These are phyloP conservation scores for Temnothorax longispinosus DNA, from an alignment of 1,140 invertebrate species.

Conservation along the genomic window DNA sequence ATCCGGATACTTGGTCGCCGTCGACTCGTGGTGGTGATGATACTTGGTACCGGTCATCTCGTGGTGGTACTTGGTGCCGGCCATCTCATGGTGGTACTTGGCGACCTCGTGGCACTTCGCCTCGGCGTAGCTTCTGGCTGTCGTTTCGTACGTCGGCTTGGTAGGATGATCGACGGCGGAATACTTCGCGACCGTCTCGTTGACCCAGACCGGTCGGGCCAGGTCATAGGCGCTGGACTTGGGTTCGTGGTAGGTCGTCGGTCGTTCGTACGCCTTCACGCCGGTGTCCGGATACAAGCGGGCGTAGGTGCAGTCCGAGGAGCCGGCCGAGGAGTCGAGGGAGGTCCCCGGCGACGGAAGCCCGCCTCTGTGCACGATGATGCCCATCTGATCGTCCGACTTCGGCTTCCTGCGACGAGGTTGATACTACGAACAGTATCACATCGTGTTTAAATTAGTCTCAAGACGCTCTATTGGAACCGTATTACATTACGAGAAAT, in stretches of 20 bases:
- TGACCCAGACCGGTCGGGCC: conserved; percentile 68
- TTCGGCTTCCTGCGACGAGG: conserved; percentile 84
- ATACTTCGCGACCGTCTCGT: conserved; percentile 73
- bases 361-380: conserved; percentile 70
- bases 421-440: conserved; percentile 80
- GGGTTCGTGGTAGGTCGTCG: conserved; percentile 75
- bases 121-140: conserved; percentile 75
- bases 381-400: conserved; percentile 80
- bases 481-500: not conserved
- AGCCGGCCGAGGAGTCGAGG: conserved; percentile 61
- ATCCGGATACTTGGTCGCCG: conserved; percentile 74
- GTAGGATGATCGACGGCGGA: conserved; percentile 70
- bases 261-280: conserved; percentile 78
- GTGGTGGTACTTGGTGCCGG: conserved; percentile 28
- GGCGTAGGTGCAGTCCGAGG: conserved; percentile 79
- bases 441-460: not conserved
- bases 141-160: conserved; percentile 71
- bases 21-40: conserved; percentile 55
- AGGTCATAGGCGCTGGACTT: conserved; percentile 75
- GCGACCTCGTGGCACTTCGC: conserved; percentile 73
- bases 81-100: conserved; percentile 68
- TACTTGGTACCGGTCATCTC: conserved; percentile 41
- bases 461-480: not conserved
- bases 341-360: conserved; percentile 66
- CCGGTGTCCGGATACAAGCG: conserved; percentile 74